Percentiles rank a stretch among this genome's conserved stretches.
Conservation (phyloP, 1,140 invertebrate species). For the Magallana gigas region DNA sequence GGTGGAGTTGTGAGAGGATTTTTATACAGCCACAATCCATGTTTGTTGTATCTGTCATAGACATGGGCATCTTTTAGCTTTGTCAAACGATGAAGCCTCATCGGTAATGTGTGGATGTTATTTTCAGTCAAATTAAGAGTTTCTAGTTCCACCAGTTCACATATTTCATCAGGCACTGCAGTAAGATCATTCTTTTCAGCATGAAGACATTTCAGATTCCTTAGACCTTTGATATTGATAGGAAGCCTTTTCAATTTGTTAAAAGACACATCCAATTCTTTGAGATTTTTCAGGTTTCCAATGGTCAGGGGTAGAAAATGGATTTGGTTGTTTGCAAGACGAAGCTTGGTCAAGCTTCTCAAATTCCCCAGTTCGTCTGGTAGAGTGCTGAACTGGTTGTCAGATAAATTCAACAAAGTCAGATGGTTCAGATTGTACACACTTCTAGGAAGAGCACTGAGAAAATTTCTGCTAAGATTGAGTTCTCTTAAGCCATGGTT, state of each 20-base stretch:
- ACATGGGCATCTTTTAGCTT: conserved; percentile 73
- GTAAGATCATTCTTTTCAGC: conserved; percentile 73
- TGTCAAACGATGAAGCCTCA: conserved; percentile 72
- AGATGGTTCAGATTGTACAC: conserved; percentile 72
- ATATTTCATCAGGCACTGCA: conserved; percentile 73
- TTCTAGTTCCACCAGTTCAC: conserved; percentile 71
- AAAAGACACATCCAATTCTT: conserved; percentile 68
- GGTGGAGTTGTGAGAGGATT: conserved; percentile 77
- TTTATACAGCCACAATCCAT: conserved; percentile 78
- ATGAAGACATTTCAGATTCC: conserved; percentile 66
- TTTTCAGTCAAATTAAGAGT: conserved; percentile 77
- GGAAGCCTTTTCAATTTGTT: conserved; percentile 73
- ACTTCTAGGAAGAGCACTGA: conserved; percentile 71
- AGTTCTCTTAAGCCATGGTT: conserved; percentile 73
- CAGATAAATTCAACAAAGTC: conserved; percentile 74
- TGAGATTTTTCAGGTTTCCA: conserved; percentile 66
- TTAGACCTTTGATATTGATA: conserved; percentile 69
- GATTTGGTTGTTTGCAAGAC: conserved; percentile 73
- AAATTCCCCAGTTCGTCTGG: conserved; percentile 74
- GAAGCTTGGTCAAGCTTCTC: conserved; percentile 68
- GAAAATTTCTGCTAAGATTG: conserved; percentile 75
- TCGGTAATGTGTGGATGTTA: conserved; percentile 70
- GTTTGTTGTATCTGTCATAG: conserved; percentile 73
- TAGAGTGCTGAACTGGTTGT: conserved; percentile 72
- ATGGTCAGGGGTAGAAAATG: conserved; percentile 71